Conservation (phyloP, 2,888 invertebrate genomes). For the Campoletis raptor region DNA sequence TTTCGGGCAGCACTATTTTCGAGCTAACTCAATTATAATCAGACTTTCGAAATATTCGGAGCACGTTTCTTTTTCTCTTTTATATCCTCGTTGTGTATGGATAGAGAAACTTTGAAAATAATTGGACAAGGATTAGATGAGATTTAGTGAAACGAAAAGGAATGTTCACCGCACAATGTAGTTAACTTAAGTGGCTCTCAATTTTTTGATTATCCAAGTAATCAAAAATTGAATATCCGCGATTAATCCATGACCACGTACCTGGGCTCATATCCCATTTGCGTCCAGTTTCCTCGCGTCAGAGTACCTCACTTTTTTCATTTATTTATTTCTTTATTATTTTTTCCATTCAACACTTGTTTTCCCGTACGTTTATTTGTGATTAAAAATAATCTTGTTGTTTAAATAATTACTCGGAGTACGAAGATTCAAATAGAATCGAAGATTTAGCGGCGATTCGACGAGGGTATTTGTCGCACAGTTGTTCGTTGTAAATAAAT, state of each 20-base stretch:
- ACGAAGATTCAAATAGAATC: conserved; percentile 21
- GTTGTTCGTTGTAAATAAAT: conserved; percentile 34
- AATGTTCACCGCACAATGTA: background rate
- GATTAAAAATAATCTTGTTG: background rate
- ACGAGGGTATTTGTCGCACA: conserved; percentile 57
- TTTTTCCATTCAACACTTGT: conserved; percentile 53
- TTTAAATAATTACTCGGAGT: conserved; percentile 16
- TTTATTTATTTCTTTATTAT: background rate
- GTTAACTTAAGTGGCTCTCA: background rate
- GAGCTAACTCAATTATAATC: background rate
- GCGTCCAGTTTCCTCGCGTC: conserved; percentile 78
- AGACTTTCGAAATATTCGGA: background rate
- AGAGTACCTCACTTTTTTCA: conserved; percentile 67
- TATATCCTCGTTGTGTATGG: background rate
- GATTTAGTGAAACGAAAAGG: background rate
- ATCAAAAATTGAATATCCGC: conserved; percentile 6
- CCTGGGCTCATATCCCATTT: conserved; percentile 84
- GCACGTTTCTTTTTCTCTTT: background rate
- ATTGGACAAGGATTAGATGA: background rate
- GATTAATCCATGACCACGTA: conserved; percentile 71
- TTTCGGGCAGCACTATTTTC: background rate
- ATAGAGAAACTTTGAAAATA: background rate
- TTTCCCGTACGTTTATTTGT: background rate
- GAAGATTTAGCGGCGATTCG: conserved; percentile 21
- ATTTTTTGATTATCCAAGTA: background rate